Evolutionary conservation across 2,888 invertebrate species (phyloP), one percentile per base, ranked within the genome.

Genomic region (Tanaodytes sp.): DNA sequence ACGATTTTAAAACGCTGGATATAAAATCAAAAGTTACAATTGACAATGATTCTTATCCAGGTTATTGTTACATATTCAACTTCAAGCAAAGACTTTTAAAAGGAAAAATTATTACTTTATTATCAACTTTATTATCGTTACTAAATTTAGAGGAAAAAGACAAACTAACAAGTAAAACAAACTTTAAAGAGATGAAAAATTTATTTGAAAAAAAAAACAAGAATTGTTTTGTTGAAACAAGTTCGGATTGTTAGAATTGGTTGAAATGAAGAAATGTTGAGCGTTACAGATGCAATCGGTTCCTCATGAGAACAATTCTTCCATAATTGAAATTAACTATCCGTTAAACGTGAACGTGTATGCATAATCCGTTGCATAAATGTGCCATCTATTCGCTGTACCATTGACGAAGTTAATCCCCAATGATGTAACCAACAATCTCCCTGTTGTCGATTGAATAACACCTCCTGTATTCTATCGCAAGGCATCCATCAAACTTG

Each of bases 371-470:
- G 54, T 66, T 75, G 73, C 74, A 72, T 73, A 73, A 76, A 73
- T 57, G 65, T 57, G 45, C 67, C 74, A 75, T 76, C 74, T 68
- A 54, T 67, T 65, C 69, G 71, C 65, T 54, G 69, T 68, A 71
- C 40, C 54, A 72, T 74, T 70, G 71, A 72, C 70, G 71, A 74
- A 61, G 63, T 68, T 75, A 68, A 74, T 74, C 70, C 69, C 48
- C 62, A 42, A 45, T 75, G 75, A 77, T 68, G 75, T 74, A 76
- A 76, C 57, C 20, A 27, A 45, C 40, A 40, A 42, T 70, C 64
- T 69, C 19, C 42, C 55, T 40, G 33, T 61, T 42, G 14, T 20
- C n/a, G 62, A 68, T 76, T 72, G 52, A 73, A 72, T 74, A 67
- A 72, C 66, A 45, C 62, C 39, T 66, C 57, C 51, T 61, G 51